Evolutionary conservation across 2,888 invertebrate species (phyloP), one percentile per base, ranked within the genome.

Genomic region (Zygothrica quintamaculata): DNA sequence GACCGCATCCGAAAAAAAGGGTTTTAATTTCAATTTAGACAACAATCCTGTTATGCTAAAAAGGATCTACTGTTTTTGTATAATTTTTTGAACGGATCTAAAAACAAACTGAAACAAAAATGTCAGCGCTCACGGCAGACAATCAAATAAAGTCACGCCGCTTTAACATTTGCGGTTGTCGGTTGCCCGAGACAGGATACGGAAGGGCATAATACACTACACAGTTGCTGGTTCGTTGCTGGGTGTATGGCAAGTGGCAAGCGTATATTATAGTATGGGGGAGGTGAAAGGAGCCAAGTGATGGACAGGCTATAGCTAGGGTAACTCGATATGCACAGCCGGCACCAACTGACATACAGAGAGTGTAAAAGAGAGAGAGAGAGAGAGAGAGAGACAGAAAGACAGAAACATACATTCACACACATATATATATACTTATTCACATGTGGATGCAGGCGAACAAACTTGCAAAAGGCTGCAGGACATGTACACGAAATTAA

Each of bases 111-210:
- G 48, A 65, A 59, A 46, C 51, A 46, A 25, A 57, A 59, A 66
- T 59, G 59, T 59, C 55, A 48, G 40, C 36, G 46, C 48, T 58
- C 56, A 60, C 46, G 52, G 26, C 44, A 61, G 85, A 69, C 79
- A 79, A 85, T 85, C 77, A 79, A 80, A 82, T 82, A 84, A 86
- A 84, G 80, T 82, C 84, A 80, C 74, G 77, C 80, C 80, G 84
- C 79, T 85, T 85, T 74, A 85, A 78, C 80, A 85, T 79, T 85
- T 80, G 79, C 61, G 80, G 86, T 80, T 60, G 65, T 57, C 66
- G 64, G 34, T 26, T 26, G 39, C 34, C 31, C 16, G 48, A 13
- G 22, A n/a, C 22, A 53, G 37, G 18, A 42, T 26, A 15, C 22
- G 31, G 22, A 15, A 9, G 18, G 18, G 18, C 18, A 22, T 5